Conservation (phyloP, 2,888 invertebrate genomes). For the Rapana venosa region DNA sequence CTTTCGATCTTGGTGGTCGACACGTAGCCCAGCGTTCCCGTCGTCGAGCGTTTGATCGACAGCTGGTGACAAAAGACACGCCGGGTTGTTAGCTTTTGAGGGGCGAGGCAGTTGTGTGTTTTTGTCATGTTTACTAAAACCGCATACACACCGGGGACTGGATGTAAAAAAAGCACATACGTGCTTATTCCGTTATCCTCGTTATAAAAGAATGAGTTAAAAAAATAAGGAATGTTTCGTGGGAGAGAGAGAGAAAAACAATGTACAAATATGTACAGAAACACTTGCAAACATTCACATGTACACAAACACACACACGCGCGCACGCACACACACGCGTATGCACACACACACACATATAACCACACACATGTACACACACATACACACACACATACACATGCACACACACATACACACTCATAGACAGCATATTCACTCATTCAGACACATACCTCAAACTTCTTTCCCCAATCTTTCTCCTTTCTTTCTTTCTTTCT, state of each 20-base stretch:
- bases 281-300: not conserved
- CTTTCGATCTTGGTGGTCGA: conserved; percentile 71
- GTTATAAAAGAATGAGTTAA: not conserved
- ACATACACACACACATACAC: not conserved
- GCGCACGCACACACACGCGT: not conserved
- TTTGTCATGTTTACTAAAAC: not conserved
- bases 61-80: conserved; percentile 77
- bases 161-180: too few species aligned
- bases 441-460: too few species aligned
- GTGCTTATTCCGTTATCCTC: too few species aligned
- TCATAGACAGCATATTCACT: too few species aligned
- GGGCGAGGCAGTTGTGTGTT: too few species aligned
- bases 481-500: too few species aligned
- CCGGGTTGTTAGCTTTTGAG: not conserved
- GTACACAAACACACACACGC: too few species aligned
- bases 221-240: too few species aligned
- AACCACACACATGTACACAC: not conserved
- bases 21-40: conserved; percentile 87
- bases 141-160: too few species aligned
- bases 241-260: too few species aligned
- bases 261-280: not conserved
- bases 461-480: too few species aligned
- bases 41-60: conserved; percentile 90
- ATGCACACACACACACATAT: not conserved
- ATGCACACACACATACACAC: not conserved